phyloP scores from a whole-genome alignment of 2,113 vertebrate species.

The Boleophthalmus pectinirostris region DNA sequence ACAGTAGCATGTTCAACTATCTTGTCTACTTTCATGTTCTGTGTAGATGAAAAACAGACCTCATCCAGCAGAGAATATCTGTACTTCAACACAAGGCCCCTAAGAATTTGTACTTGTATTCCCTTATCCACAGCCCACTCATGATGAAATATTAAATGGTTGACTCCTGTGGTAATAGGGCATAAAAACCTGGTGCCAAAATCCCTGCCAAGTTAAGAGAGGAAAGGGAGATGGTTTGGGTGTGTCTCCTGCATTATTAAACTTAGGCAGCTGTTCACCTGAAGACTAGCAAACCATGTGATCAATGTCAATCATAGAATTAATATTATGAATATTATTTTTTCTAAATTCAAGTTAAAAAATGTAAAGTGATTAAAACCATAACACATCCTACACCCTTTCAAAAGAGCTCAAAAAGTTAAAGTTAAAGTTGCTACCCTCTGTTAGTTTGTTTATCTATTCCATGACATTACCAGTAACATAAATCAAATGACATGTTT shows the following conservation, averaged over 20 bases:
- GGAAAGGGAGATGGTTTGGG: conserved; percentile 28
- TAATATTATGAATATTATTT: neutral
- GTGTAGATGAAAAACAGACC: too few relatives aligned
- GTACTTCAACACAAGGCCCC: neutral
- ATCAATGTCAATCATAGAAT: neutral
- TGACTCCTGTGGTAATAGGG: conserved; percentile 12
- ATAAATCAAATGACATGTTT: too few relatives aligned
- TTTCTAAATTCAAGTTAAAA: neutral
- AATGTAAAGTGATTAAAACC: neutral
- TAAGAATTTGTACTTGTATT: neutral
- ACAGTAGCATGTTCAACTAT: too few relatives aligned
- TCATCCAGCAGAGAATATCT: too few relatives aligned
- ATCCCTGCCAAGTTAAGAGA: conserved; percentile 13
- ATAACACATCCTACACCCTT: neutral
- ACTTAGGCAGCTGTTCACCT: conserved; percentile 55
- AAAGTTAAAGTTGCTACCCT: too few relatives aligned
- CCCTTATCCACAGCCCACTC: neutral
- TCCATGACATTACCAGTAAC: too few relatives aligned
- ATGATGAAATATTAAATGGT: neutral
- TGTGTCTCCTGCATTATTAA: conserved; percentile 58
- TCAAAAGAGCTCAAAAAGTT: too few relatives aligned
- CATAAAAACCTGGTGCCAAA: conserved; percentile 47
- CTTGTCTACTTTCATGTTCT: too few relatives aligned
- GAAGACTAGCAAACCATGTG: neutral
- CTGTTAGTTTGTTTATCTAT: too few relatives aligned